Evolutionary conservation across 2,797 vertebrate genomes (phyloP).

Genomic region (Spondyliosoma cantharus): DNA sequence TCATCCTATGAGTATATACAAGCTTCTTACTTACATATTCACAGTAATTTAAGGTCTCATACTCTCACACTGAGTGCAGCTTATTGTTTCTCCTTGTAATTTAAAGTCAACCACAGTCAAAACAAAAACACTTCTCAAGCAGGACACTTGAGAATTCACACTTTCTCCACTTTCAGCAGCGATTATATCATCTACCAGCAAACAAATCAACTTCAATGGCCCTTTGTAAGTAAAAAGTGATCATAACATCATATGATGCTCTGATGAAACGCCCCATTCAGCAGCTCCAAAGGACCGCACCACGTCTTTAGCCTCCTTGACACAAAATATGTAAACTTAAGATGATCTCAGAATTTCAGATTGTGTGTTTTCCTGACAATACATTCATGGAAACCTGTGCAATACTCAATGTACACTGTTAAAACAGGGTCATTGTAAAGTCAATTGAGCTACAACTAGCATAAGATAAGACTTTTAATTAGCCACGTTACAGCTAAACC

Average conservation of each 20-base stretch:
- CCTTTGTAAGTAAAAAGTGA: conserved; percentile 15
- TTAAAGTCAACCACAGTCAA: background rate
- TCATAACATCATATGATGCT: conserved; percentile 37
- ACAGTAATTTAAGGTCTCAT: no score
- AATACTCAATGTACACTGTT: no score
- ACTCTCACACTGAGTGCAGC: no score
- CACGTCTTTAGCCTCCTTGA: background rate
- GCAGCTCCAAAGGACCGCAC: background rate
- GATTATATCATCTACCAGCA: background rate
- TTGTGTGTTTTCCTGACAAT: background rate
- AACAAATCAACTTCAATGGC: conserved; percentile 13
- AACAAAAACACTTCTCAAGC: background rate
- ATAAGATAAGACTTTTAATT: background rate
- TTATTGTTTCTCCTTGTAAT: background rate
- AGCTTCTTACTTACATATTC: no score
- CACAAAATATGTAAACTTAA: background rate
- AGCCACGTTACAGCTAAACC: background rate
- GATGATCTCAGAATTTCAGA: background rate
- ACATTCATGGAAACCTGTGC: background rate
- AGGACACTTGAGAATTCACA: background rate
- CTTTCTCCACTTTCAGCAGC: background rate
- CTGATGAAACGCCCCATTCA: background rate
- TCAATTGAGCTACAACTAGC: background rate
- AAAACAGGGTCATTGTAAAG: background rate
- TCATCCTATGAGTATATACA: no score